These are phyloP conservation scores for Linurgus olivaceus DNA, from an alignment of 2,797 vertebrate genomes.

Conservation along the genomic window DNA sequence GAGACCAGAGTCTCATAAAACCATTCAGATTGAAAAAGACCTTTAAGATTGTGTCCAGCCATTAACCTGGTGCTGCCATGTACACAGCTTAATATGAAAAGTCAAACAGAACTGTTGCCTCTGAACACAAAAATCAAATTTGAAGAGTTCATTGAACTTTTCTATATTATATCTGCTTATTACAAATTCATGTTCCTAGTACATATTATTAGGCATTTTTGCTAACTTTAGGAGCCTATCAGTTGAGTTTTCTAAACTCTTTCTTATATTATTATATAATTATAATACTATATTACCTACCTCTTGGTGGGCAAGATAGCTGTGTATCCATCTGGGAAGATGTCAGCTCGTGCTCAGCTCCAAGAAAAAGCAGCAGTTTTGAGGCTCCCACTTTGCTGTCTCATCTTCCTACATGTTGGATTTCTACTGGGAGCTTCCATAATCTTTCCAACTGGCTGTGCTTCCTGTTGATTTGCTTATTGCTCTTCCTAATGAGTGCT, in stretches of 20 bases:
- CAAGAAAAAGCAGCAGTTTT: neutral
- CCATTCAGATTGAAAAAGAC: neutral
- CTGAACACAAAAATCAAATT: neutral
- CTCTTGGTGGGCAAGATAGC: neutral
- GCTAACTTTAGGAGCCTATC: neutral
- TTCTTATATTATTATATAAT: neutral
- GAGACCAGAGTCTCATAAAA: neutral
- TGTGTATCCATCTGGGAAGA: fast-evolving
- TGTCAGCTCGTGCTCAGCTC: neutral
- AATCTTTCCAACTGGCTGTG: neutral
- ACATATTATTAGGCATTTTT: neutral
- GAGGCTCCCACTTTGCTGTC: neutral
- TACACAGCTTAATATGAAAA: neutral
- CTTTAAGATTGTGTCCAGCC: neutral
- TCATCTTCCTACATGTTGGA: fast-evolving
- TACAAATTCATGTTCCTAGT: neutral
- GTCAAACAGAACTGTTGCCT: neutral
- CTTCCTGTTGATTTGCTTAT: neutral
- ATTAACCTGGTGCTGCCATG: neutral
- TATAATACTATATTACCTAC: fast-evolving
- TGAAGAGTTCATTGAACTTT: neutral
- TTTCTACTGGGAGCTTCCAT: neutral
- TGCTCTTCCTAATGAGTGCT: neutral
- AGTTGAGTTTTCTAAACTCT: neutral
- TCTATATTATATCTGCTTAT: neutral